Percentiles rank a stretch among this genome's conserved stretches.
Conservation (phyloP, 2,113 vertebrate species). For the Actenoides hombroni region DNA sequence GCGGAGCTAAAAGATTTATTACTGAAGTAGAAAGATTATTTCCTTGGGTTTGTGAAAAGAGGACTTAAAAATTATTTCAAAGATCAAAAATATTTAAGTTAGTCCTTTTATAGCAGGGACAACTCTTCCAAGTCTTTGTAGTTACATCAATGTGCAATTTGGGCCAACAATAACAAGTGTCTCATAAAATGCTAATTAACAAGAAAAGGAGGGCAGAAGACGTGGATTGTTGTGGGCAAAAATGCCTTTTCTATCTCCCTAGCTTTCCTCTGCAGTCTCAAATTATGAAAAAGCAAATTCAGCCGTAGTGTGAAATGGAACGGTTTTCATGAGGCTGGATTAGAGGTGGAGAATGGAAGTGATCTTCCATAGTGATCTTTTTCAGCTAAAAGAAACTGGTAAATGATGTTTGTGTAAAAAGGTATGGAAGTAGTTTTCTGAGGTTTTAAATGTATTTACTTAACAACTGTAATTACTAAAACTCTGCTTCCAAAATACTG, state of each 20-base stretch:
- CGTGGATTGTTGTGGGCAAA: background rate
- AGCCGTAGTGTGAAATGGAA: background rate
- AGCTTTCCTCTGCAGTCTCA: background rate
- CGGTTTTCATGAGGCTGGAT: background rate
- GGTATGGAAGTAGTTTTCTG: background rate
- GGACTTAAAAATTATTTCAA: background rate
- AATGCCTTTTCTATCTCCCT: background rate
- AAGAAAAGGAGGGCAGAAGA: background rate
- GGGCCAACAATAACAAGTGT: background rate
- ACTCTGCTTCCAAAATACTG: background rate
- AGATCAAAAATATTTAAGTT: background rate
- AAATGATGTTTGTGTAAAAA: background rate
- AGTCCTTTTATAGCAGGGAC: background rate
- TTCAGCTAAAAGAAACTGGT: background rate
- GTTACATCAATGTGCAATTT: background rate
- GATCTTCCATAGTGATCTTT: background rate
- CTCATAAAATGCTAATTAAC: background rate
- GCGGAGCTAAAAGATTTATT: background rate
- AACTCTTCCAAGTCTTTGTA: background rate
- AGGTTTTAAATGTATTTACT: background rate
- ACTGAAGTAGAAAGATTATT: background rate
- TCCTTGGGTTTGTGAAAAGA: background rate
- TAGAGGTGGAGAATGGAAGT: background rate
- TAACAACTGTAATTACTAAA: background rate
- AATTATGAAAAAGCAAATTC: background rate